phyloP scores from a whole-genome alignment of 2,797 vertebrate species.

The Spizella passerina region DNA sequence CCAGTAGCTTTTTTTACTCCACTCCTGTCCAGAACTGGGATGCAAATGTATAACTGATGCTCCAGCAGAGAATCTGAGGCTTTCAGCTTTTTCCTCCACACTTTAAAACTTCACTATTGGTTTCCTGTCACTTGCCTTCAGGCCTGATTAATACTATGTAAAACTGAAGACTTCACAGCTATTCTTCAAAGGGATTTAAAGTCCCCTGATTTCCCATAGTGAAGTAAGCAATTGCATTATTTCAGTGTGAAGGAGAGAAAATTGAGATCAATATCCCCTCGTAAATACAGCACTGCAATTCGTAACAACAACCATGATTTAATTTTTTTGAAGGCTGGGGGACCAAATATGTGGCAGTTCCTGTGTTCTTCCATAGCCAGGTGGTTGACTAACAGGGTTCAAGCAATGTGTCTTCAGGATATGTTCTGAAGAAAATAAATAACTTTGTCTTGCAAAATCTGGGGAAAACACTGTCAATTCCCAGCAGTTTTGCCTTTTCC shows the following conservation, averaged over 20 bases:
- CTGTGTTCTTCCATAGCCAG: conserved; percentile 4
- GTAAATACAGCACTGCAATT: conserved; percentile 33
- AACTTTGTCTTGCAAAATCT: not conserved
- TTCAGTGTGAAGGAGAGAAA: conserved; percentile 54
- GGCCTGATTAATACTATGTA: conserved; percentile 68
- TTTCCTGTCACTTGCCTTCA: conserved; percentile 68
- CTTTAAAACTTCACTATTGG: conserved; percentile 58
- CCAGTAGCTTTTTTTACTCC: not conserved
- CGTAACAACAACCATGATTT: not conserved
- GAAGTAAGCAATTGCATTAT: conserved; percentile 68
- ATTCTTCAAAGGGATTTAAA: conserved; percentile 66
- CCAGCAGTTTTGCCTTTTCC: not conserved
- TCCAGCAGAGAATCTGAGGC: conserved; percentile 8
- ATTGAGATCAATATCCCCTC: conserved; percentile 62
- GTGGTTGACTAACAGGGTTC: not conserved
- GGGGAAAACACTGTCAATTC: not conserved
- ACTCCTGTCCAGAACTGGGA: not conserved
- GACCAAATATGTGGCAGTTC: conserved; percentile 15
- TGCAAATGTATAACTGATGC: not conserved
- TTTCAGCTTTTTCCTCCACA: not conserved
- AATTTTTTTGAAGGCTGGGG: conserved; percentile 21
- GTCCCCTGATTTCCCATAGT: conserved; percentile 43
- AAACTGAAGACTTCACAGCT: conserved; percentile 60
- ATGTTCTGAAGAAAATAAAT: not conserved
- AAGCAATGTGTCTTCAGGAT: not conserved